Base-by-base conservation (phyloP, 2,888 invertebrate genomes). In the Callosobruchus maculatus region DNA sequence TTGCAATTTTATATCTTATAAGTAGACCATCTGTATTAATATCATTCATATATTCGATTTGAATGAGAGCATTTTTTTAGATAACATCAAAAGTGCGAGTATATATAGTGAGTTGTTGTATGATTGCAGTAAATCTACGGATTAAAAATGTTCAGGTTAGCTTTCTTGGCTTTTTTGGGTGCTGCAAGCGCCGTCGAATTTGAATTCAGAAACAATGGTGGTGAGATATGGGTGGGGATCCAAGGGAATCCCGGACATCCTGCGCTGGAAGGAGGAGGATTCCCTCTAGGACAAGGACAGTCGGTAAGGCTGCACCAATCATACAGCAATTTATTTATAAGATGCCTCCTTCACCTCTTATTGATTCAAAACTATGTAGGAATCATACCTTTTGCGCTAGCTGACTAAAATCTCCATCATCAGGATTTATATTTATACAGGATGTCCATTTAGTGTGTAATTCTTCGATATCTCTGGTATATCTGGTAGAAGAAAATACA, bases 151-250 rank as follows among this genome's bases (percentile, higher is more conserved):
- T 49, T 49, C 49, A 3, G 49, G 1, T 18, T 49, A 13, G 13
- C 49, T 7, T 18, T 49, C 13, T 13, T 49, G 4, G 49, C 49
- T 13, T 49, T 49, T 5, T 18, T 49, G 49, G 49, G 49, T 49
- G 49, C 49, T 13, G 49, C 49, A 7, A 49, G 49, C 49, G 49
- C 49, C 18, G 49, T 49, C 1, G 49, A 49, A 7, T 49, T 49
- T 49, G 49, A 49, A 18, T 49, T 49, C 49, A 49, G 13, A 49
- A 49, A 49, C 49, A 49, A 49, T 49, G 49, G 49, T 68, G 83
- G 82, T 9, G 78, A 78, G 22, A 78, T 84, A 18, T 83, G 84
- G 84, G 76, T 84, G 13, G 84, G 84, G 9, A 82, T 82, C 72
- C 82, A 79, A 74, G 84, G 83, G 26, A 83, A 84, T 73, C 73